Base-by-base conservation (phyloP, 2,888 invertebrate genomes). In the Noctuana brunneofusca region DNA sequence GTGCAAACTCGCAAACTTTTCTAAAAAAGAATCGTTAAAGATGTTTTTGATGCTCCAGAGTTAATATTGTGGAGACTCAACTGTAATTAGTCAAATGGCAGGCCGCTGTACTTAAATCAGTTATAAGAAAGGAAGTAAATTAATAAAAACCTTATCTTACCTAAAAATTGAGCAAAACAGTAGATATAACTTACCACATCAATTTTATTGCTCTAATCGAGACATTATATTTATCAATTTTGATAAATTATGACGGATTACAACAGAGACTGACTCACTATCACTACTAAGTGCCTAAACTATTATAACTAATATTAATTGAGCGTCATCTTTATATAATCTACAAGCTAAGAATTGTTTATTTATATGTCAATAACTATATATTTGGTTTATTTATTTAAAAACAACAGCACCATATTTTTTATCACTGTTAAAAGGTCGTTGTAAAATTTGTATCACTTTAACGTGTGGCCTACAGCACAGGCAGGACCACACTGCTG, bases 311-410 rank as follows among this genome's bases (percentile, higher is more conserved):
- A 32, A 6, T n/a, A 16, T 35, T 58, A 58, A 58, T 58, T 58
- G 58, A 58, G 58, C 58, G 49, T 41, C 16, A 30, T 56, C 14
- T 56, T 52, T 11, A 30, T 46, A 32, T 58, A 35, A 9, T 48
- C 57, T 57, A 57, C 11, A 35, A 20, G 20, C 38, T 50, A 49
- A 35, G 12, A 38, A 14, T 18, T 20, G 8, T 46, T 30, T 50
- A 38, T 58, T 38, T 53, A 49, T 38, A 27, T 22, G 16, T 24
- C 52, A 18, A 59, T 38, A 59, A 32, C 53, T 59, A 59, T 32
- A 53, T 59, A 59, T 59, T 59, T 59, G 59, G 59, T 43, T 59
- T 30, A 46, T 46, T 59, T 58, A 55, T 57, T 43, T 24, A 49
- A 35, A 32, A 59, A 59, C 30, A 35, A 53, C 59, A 59, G 59